Evolutionary conservation across 2,113 vertebrate genomes (phyloP).

Genomic region (Cephalopholis sonnerati): DNA sequence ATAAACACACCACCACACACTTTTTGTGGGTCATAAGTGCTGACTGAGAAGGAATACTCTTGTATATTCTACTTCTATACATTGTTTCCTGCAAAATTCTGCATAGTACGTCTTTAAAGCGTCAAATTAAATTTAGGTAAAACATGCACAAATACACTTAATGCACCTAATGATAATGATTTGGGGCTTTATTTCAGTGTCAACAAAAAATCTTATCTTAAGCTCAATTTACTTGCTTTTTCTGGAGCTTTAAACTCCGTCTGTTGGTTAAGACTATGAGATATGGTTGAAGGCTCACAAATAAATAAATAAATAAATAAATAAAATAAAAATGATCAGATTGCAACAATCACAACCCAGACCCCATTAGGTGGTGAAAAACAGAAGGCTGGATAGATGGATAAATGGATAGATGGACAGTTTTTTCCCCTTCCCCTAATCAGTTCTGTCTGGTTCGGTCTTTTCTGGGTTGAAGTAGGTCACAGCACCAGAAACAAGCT

Average conservation of each 20-base stretch:
- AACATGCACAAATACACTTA: too few species aligned
- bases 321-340: not conserved
- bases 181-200: not conserved
- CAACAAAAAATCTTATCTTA: not conserved
- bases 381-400: not conserved
- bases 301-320: not conserved
- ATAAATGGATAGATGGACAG: not conserved
- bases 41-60: too few species aligned
- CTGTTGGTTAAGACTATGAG: not conserved
- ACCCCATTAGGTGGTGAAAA: not conserved
- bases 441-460: constrained; percentile 54
- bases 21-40: too few species aligned
- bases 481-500: constrained; percentile 71
- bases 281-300: not conserved
- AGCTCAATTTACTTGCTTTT: not conserved
- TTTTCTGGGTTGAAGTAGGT: constrained; percentile 67
- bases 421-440: constrained; percentile 31
- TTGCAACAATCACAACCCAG: not conserved
- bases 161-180: not conserved
- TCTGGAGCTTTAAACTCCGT: not conserved
- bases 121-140: not conserved
- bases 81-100: too few species aligned
- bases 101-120: too few species aligned
- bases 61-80: too few species aligned
- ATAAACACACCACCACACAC: too few species aligned